A percentile compares a stretch with the other conserved stretches of the same genome.
These are phyloP conservation scores for Stomatorhinus walkeri DNA, from an alignment of 2,797 vertebrate genomes.

Conservation along the genomic window DNA sequence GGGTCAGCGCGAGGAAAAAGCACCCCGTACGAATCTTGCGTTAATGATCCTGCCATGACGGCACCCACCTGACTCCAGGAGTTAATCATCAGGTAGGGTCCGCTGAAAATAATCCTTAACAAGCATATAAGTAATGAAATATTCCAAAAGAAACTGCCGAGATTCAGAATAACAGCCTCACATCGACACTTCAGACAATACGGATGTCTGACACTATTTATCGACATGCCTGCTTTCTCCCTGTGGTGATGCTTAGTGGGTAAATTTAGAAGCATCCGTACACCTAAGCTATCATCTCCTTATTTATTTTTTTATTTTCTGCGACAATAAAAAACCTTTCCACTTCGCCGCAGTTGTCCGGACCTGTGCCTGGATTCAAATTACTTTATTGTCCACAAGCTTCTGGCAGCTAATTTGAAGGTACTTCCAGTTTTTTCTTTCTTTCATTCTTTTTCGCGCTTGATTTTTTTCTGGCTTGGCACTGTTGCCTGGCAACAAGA, in stretches of 20 bases:
- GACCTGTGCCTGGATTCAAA: not conserved
- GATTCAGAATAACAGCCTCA: not conserved
- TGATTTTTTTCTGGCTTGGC: not conserved
- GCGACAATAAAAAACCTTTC: not conserved
- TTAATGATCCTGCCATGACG: not conserved
- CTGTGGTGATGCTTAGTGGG: not conserved
- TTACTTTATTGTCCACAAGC: not conserved
- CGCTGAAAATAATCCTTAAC: not conserved
- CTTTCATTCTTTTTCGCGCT: not conserved
- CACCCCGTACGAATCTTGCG: not conserved
- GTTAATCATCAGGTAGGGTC: not conserved
- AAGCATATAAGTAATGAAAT: not conserved
- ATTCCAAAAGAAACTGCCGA: not conserved
- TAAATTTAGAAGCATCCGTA: not conserved
- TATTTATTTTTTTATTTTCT: not conserved
- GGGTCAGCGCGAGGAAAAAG: not conserved
- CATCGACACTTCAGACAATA: not conserved
- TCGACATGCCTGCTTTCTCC: not conserved
- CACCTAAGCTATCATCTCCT: not conserved
- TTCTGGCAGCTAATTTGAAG: not conserved
- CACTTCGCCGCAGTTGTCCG: not conserved
- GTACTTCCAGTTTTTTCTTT: not conserved
- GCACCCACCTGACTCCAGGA: not conserved
- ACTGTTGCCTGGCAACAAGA: not conserved
- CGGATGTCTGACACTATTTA: not conserved